Evolutionary conservation across 1,140 invertebrate genomes (phyloP).

Genomic region (Diabrotica undecimpunctata): DNA sequence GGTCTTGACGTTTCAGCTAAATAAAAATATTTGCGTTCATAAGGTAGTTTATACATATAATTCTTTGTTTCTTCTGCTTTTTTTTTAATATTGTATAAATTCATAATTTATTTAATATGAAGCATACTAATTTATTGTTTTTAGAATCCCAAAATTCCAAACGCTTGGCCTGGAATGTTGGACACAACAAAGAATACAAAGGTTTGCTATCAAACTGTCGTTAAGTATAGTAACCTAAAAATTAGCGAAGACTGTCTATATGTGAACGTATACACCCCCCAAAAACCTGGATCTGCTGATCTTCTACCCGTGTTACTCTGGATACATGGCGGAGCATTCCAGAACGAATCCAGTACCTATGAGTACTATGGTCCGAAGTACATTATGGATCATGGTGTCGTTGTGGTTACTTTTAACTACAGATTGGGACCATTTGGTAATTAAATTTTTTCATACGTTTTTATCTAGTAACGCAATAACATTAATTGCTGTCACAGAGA

Average conservation of each 20-base stretch:
- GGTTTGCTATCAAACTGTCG: neutral
- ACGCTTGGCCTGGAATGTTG: neutral
- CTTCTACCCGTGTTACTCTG: conserved; percentile 21
- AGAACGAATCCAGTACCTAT: conserved; percentile 12
- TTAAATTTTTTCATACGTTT: neutral
- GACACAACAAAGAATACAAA: neutral
- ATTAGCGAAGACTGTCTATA: neutral
- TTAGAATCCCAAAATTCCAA: neutral
- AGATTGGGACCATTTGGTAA: conserved; percentile 61
- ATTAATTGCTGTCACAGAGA: too few species aligned
- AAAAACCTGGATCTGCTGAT: conserved; percentile 2
- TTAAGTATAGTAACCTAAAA: neutral
- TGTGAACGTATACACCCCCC: neutral
- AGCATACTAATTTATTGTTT: too few species aligned
- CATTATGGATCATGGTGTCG: conserved; percentile 23
- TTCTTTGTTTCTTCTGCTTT: too few species aligned
- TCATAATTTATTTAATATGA: too few species aligned
- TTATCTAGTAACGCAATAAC: too few species aligned
- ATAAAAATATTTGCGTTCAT: too few species aligned
- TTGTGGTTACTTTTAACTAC: conserved; percentile 28
- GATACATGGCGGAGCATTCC: conserved; percentile 27
- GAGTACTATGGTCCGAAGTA: conserved; percentile 48
- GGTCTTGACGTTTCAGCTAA: too few species aligned
- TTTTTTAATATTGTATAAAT: too few species aligned
- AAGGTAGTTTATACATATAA: too few species aligned